Evolutionary conservation across 2,888 invertebrate genomes (phyloP).

Genomic region (Agriopis marginaria): DNA sequence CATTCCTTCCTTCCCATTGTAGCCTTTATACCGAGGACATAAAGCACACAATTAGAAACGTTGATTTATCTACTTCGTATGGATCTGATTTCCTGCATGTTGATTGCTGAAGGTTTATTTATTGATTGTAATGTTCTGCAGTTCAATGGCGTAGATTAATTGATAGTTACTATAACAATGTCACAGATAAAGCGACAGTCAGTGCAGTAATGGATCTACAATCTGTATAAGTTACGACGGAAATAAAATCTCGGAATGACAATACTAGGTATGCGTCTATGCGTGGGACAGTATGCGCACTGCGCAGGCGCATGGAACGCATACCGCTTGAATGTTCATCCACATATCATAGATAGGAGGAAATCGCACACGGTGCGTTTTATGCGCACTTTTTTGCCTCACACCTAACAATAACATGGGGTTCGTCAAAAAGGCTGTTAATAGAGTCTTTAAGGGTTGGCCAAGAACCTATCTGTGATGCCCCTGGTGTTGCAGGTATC

Average conservation of each 20-base stretch:
- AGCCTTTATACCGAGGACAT: slow-evolving; percentile 2
- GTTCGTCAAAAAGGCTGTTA: too few relatives aligned
- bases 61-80: background rate
- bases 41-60: slow-evolving; percentile 3
- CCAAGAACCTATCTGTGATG: too few relatives aligned
- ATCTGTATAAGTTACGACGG: slow-evolving; percentile 9
- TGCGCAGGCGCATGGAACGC: too few relatives aligned
- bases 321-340: too few relatives aligned
- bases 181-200: background rate
- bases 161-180: background rate
- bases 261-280: background rate
- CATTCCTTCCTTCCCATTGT: background rate
- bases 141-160: background rate
- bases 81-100: slow-evolving; percentile 6
- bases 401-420: too few relatives aligned
- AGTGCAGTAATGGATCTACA: slow-evolving; percentile 11
- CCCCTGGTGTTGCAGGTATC: too few relatives aligned
- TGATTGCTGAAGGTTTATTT: slow-evolving; percentile 23
- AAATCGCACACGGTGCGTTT: too few relatives aligned
- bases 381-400: too few relatives aligned
- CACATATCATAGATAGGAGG: too few relatives aligned
- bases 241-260: slow-evolving; percentile 11
- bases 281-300: slow-evolving; percentile 1
- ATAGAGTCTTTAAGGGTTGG: too few relatives aligned
- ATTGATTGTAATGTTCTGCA: slow-evolving; percentile 20